A percentile compares a stretch with the other conserved stretches of the same genome.
These are phyloP conservation scores for Rhizoglyphus robini DNA, from an alignment of 1,140 invertebrate species.

Conservation along the genomic window DNA sequence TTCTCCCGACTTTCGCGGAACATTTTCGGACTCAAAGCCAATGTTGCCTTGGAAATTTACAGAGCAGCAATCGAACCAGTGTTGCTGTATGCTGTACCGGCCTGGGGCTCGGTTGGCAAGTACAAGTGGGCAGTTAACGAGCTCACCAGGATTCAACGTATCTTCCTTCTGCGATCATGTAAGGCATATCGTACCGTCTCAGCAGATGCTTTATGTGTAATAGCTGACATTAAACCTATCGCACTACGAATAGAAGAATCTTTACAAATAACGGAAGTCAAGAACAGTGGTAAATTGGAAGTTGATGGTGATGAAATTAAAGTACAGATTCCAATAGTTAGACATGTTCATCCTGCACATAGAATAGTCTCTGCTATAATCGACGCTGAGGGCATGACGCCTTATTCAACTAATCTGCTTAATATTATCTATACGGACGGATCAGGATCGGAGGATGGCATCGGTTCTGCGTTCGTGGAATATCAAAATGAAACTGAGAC, in stretches of 20 bases:
- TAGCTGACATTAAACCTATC: not conserved
- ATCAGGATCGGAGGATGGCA: too few relatives aligned
- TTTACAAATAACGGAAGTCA: too few relatives aligned
- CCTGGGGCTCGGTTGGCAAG: not conserved
- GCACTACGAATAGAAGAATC: not conserved
- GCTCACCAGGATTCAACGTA: not conserved
- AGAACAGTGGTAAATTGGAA: too few relatives aligned
- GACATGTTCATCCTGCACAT: too few relatives aligned
- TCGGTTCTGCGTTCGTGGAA: too few relatives aligned
- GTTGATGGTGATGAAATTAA: too few relatives aligned
- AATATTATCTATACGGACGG: too few relatives aligned
- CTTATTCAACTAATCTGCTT: too few relatives aligned
- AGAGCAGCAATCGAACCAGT: not conserved
- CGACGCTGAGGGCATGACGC: too few relatives aligned
- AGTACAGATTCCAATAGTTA: too few relatives aligned
- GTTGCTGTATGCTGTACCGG: not conserved
- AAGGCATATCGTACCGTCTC: conserved; percentile 3
- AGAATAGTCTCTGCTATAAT: too few relatives aligned
- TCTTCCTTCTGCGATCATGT: not conserved
- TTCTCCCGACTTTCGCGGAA: not conserved
- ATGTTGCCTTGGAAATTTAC: not conserved
- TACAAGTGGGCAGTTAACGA: not conserved
- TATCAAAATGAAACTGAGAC: too few relatives aligned
- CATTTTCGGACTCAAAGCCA: not conserved
- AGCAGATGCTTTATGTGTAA: not conserved